Evolutionary conservation across 2,797 vertebrate genomes (phyloP).

Genomic region (Semaprochilodus insignis): DNA sequence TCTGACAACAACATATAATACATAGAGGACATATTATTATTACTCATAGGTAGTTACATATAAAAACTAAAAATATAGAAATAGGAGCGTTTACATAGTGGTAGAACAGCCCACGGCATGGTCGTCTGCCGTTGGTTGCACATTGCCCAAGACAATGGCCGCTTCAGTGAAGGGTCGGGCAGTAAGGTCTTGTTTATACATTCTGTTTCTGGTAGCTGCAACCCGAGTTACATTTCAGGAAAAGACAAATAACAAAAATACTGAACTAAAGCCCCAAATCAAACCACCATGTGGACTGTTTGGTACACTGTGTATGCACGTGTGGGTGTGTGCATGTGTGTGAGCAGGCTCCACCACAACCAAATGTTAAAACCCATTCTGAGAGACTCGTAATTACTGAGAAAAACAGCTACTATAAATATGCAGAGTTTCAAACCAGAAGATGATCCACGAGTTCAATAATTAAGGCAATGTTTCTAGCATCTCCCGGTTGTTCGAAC

Average conservation of each 20-base stretch:
- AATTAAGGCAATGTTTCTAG: constrained; percentile 3
- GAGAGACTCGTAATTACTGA: constrained; percentile 77
- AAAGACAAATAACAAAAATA: not conserved
- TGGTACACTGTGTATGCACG: constrained; percentile 13
- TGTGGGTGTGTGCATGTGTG: constrained; percentile 22
- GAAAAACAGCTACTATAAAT: constrained; percentile 76
- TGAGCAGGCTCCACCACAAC: constrained; percentile 35
- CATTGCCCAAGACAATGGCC: constrained; percentile 36
- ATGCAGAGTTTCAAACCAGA: constrained; percentile 49
- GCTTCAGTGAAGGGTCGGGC: constrained; percentile 13
- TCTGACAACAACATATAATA: too few species aligned
- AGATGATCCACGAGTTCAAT: constrained; percentile 5
- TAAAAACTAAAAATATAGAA: too few species aligned
- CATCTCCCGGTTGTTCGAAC: not conserved
- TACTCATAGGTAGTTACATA: too few species aligned
- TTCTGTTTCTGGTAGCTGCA: not conserved
- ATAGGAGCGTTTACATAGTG: too few species aligned
- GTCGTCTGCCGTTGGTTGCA: constrained; percentile 43
- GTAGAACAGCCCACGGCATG: not conserved
- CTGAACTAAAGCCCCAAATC: not conserved
- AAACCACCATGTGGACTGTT: not conserved
- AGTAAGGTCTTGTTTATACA: constrained; percentile 37
- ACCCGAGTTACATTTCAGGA: not conserved
- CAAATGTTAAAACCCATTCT: constrained; percentile 76
- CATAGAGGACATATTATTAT: too few species aligned